phyloP scores from a whole-genome alignment of 2,113 vertebrate genomes.

The Diadophis punctatus region DNA sequence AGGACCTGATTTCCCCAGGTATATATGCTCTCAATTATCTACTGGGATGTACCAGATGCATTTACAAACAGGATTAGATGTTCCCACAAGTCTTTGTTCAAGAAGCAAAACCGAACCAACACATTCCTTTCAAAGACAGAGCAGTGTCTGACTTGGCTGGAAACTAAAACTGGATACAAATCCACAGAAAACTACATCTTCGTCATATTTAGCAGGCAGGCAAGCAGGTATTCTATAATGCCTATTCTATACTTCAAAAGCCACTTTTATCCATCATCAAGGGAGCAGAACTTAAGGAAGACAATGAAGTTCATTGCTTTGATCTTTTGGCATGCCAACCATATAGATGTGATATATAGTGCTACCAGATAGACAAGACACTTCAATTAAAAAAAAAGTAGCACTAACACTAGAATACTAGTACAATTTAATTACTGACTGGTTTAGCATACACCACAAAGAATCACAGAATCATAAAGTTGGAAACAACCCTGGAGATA shows the following conservation, averaged over 20 bases:
- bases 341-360: background rate
- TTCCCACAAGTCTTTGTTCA: background rate
- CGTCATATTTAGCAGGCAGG: background rate
- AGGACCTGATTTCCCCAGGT: background rate
- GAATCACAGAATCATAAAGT: background rate
- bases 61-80: background rate
- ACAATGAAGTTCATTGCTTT: background rate
- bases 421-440: background rate
- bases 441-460: background rate
- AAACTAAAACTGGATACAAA: background rate
- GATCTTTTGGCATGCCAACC: background rate
- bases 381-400: background rate
- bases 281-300: background rate
- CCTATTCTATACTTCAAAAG: background rate
- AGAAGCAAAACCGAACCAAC: background rate
- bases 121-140: background rate
- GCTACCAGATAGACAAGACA: background rate
- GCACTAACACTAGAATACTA: background rate
- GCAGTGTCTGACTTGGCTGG: background rate
- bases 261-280: background rate
- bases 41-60: background rate
- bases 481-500: background rate
- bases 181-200: background rate
- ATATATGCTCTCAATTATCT: background rate
- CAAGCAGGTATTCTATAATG: background rate